A percentile compares a stretch with the other conserved stretches of the same genome.
Evolutionary conservation across 2,113 vertebrate genomes (phyloP).

Genomic region (Odocoileus hemionus): DNA sequence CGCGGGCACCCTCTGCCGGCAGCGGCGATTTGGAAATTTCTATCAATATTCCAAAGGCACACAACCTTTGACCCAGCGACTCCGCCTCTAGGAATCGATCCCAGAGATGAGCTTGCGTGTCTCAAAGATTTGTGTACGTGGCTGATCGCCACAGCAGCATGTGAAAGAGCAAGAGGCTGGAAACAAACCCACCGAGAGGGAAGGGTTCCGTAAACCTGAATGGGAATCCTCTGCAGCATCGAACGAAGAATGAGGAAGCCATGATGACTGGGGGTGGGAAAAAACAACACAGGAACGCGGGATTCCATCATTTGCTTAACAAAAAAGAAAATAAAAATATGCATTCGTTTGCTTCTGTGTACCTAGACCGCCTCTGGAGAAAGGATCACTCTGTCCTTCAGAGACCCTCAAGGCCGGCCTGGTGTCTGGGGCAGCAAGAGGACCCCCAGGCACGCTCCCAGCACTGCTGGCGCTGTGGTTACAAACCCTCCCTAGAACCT

Average conservation of each 20-base stretch:
- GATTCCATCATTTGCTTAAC: neutral
- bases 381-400: neutral
- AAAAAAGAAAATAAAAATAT: neutral
- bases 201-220: neutral
- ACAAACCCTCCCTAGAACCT: neutral
- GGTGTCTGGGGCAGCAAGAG: neutral
- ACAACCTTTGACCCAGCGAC: neutral
- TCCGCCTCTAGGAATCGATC: neutral
- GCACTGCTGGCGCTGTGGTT: accelerated
- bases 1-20: accelerated
- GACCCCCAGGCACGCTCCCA: accelerated
- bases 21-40: neutral
- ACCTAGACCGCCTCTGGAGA: neutral
- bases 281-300: neutral
- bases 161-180: neutral
- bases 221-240: neutral
- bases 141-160: neutral
- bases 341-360: neutral
- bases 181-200: neutral
- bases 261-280: accelerated
- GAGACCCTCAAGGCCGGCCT: neutral
- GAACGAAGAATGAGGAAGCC: neutral
- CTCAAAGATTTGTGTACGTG: neutral
- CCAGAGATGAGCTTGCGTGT: neutral
- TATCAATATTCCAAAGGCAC: neutral